A percentile compares a stretch with the other conserved stretches of the same genome.
phyloP scores from a whole-genome alignment of 2,113 vertebrate species.

The Alethe diademata region DNA sequence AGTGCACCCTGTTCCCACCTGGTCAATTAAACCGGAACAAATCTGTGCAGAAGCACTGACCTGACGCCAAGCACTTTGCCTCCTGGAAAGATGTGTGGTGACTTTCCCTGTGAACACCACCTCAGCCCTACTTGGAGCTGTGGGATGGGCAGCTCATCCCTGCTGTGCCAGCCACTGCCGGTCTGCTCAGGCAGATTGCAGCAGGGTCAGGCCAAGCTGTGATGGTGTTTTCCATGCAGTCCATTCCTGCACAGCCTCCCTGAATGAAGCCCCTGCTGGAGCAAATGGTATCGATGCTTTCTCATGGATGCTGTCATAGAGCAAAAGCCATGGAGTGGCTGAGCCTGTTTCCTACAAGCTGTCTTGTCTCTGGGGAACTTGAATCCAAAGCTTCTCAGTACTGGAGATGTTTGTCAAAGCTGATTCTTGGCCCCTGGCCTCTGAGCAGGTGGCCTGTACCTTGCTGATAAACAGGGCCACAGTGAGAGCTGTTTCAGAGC shows the following conservation, averaged over 20 bases:
- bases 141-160: neutral
- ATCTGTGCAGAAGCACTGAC: slow-evolving; percentile 49
- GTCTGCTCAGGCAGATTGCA: neutral
- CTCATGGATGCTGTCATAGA: neutral
- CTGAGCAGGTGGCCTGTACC: neutral
- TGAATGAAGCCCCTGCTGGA: neutral
- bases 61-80: slow-evolving; percentile 38
- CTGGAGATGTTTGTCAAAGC: neutral
- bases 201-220: neutral
- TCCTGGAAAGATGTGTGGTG: neutral
- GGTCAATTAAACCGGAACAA: slow-evolving; percentile 60
- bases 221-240: neutral
- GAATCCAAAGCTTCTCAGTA: neutral
- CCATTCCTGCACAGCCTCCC: neutral
- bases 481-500: neutral
- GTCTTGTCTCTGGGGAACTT: neutral
- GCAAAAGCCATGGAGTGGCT: neutral
- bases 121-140: neutral
- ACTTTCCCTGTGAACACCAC: neutral
- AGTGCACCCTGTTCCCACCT: slow-evolving; percentile 55
- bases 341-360: neutral
- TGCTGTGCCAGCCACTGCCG: neutral
- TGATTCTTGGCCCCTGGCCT: neutral
- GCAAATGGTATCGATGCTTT: neutral
- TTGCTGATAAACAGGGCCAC: neutral